Percentiles rank a stretch among this genome's conserved stretches.
phyloP scores from a whole-genome alignment of 2,113 vertebrate genomes.

The Tachycineta bicolor region DNA sequence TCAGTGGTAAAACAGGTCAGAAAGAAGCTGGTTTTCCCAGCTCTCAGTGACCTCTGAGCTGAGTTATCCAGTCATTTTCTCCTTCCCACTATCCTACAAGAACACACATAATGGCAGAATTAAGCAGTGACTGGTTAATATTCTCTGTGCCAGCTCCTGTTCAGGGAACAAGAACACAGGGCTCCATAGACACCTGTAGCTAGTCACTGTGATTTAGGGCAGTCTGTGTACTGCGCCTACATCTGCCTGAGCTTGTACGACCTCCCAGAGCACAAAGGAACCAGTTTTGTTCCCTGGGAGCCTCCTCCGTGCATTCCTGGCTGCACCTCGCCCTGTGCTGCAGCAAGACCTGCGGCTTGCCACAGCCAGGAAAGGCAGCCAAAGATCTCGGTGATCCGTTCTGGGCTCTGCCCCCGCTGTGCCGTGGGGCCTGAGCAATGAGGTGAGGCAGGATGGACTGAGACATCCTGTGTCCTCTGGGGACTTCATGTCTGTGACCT shows the following conservation, averaged over 20 bases:
- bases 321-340: background rate
- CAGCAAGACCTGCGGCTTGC: rapidly evolving
- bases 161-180: background rate
- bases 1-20: background rate
- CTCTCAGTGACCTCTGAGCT: background rate
- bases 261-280: conserved; percentile 1
- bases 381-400: background rate
- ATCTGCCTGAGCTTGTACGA: background rate
- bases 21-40: background rate
- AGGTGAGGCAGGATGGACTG: background rate
- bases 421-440: background rate
- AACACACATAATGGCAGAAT: background rate
- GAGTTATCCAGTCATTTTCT: background rate
- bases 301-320: conserved; percentile 24
- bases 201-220: background rate
- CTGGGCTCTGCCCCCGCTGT: background rate
- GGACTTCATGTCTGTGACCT: background rate
- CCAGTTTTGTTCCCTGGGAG: background rate
- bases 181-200: background rate
- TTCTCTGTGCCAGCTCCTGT: background rate
- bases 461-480: background rate
- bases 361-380: background rate
- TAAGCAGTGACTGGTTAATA: background rate
- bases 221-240: background rate
- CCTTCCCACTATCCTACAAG: background rate